Conservation (phyloP, 2,113 vertebrate species). For the Hydropotes inermis region DNA sequence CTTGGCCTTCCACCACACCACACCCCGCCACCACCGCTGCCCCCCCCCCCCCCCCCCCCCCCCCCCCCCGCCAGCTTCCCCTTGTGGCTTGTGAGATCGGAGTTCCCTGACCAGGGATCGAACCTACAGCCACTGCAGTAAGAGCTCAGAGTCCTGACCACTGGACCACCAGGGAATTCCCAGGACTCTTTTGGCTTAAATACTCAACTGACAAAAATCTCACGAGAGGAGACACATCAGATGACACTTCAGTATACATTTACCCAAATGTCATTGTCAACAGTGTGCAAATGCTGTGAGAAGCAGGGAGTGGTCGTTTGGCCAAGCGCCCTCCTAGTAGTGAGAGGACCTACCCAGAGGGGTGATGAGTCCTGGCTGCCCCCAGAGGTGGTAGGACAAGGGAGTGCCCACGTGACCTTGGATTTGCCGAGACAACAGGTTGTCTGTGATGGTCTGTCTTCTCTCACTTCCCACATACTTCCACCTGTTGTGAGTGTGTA, state of each 20-base stretch:
- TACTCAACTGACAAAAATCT: neutral
- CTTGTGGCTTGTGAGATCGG: neutral
- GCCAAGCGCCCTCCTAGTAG: neutral
- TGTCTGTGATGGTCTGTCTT: neutral
- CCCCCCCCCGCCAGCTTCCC: neutral
- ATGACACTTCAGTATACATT: neutral
- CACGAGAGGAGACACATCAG: neutral
- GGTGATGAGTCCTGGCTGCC: neutral
- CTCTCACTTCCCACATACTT: neutral
- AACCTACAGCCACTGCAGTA: neutral
- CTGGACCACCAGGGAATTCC: neutral
- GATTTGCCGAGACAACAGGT: neutral
- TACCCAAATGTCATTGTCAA: neutral
- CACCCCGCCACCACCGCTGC: accelerated
- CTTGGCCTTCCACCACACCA: neutral
- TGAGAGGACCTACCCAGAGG: neutral
- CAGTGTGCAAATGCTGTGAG: neutral
- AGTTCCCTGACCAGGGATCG: neutral
- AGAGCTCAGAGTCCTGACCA: neutral
- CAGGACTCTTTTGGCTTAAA: neutral
- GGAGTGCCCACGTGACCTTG: neutral
- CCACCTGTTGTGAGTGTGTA: neutral
- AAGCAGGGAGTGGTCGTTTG: neutral
- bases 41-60: neutral
- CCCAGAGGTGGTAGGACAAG: neutral